Conservation (phyloP, 2,888 invertebrate species). For the Drosophila multiciliata region DNA sequence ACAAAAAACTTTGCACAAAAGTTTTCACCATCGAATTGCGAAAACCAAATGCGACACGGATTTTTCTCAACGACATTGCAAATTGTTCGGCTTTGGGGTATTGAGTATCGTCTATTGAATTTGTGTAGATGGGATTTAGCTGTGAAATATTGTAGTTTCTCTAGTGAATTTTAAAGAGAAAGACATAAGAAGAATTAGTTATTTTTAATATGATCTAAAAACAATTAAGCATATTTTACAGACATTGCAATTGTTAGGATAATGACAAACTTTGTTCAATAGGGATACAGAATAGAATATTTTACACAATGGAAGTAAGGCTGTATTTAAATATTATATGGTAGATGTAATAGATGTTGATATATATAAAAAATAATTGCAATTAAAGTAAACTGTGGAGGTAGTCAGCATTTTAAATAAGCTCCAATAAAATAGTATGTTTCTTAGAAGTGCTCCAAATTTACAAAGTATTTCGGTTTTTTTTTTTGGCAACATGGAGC, state of each 20-base stretch:
- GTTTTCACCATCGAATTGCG: constrained; percentile 50
- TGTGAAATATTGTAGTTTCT: not conserved
- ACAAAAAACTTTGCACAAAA: constrained; percentile 52
- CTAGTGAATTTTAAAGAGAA: not conserved
- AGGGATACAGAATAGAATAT: not conserved
- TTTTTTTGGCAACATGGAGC: not conserved
- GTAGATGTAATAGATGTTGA: not conserved
- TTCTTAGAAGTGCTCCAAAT: not conserved
- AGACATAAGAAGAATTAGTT: not conserved
- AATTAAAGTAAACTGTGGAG: not conserved
- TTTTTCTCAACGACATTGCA: constrained; percentile 7
- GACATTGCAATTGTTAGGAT: not conserved
- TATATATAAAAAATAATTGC: not conserved
- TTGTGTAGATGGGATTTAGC: not conserved
- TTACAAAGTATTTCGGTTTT: not conserved
- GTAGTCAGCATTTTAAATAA: not conserved
- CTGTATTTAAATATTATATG: not conserved
- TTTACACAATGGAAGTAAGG: not conserved
- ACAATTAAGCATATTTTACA: not conserved
- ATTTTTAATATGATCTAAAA: not conserved
- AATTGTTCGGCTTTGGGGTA: not conserved
- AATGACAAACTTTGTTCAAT: not conserved
- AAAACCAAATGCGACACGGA: constrained; percentile 4
- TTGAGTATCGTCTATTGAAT: constrained; percentile 10
- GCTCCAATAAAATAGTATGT: not conserved